phyloP scores from a whole-genome alignment of 2,888 invertebrate genomes.

The Melieria omissa region DNA sequence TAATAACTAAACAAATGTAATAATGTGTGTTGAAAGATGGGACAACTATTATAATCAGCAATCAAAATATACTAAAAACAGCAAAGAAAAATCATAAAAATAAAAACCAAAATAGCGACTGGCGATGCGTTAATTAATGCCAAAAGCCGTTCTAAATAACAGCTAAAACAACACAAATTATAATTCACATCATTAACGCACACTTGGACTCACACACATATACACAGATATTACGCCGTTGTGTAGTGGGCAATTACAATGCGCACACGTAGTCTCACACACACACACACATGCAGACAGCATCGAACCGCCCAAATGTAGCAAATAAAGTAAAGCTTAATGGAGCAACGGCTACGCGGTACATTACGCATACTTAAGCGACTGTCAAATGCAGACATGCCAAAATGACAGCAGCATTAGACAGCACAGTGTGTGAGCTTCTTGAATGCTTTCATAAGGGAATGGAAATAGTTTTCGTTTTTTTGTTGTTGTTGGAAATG shows the following conservation, averaged over 20 bases:
- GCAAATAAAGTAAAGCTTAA: constrained; percentile 23
- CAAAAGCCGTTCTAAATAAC: too few relatives aligned
- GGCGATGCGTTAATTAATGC: too few relatives aligned
- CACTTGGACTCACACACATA: neutral
- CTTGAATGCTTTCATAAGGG: too few relatives aligned
- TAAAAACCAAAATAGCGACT: neutral
- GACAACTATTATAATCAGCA: neutral
- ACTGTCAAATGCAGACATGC: too few relatives aligned
- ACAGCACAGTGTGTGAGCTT: too few relatives aligned
- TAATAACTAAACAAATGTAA: neutral
- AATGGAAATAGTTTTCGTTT: too few relatives aligned
- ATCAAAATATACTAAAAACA: constrained; percentile 2
- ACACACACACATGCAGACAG: neutral
- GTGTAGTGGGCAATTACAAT: too few relatives aligned
- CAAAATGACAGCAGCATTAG: too few relatives aligned
- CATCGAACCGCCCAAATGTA: neutral
- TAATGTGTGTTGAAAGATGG: neutral
- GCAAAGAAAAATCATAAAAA: neutral
- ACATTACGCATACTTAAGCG: too few relatives aligned
- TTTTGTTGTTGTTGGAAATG: too few relatives aligned
- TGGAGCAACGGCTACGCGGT: too few relatives aligned
- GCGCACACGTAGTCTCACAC: constrained; percentile 7
- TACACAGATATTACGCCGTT: neutral
- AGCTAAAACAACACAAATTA: constrained; percentile 36
- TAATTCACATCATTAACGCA: constrained; percentile 35